A percentile compares a stretch with the other conserved stretches of the same genome.
phyloP scores from a whole-genome alignment of 2,888 invertebrate genomes.

The Thera britannica region DNA sequence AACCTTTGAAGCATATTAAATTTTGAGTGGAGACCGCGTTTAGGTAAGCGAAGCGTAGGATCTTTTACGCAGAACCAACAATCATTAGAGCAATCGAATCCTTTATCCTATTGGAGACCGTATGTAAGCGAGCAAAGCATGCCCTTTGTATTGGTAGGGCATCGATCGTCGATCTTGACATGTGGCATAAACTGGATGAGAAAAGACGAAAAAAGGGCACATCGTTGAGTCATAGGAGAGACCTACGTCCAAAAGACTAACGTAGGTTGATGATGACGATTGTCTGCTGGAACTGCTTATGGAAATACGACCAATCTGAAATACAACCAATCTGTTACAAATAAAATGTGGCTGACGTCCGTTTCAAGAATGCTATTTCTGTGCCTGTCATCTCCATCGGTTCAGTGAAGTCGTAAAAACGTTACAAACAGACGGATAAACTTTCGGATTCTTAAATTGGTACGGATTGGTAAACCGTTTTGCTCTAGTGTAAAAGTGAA shows the following conservation, averaged over 20 bases:
- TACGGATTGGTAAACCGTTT: constrained; percentile 54
- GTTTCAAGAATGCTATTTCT: not conserved
- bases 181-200: not conserved
- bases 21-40: no score
- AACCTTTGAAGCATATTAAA: no score
- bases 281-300: no score
- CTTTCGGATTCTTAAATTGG: not conserved
- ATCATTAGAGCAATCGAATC: no score
- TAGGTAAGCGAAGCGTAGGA: no score
- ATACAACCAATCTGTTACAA: not conserved
- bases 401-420: not conserved
- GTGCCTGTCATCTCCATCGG: not conserved
- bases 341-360: no score
- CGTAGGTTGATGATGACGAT: not conserved
- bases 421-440: not conserved
- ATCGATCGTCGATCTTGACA: no score
- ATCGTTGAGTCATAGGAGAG: not conserved
- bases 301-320: no score
- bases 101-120: no score
- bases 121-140: no score
- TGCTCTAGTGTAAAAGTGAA: constrained; percentile 68
- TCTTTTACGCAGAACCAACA: no score
- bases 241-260: not conserved
- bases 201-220: not conserved
- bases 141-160: no score